Evolutionary conservation across 2,113 vertebrate genomes (phyloP), one percentile per base, ranked within the genome.

Genomic region (Butorides virescens): DNA sequence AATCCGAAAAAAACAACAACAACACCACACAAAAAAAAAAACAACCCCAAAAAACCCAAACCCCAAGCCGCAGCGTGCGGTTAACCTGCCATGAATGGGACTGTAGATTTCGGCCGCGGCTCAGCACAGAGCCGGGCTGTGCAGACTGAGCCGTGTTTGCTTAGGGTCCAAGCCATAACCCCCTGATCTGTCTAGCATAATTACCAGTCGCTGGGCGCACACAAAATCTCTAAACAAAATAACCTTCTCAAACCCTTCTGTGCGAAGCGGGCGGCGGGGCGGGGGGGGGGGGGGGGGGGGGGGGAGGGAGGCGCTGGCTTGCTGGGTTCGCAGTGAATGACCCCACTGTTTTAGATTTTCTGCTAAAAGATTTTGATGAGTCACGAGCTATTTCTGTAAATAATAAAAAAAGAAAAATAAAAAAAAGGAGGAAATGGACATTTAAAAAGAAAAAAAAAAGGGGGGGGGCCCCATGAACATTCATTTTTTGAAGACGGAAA

Each of bases 321-420:
- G 9, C 66, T 15, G 95, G 79, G 79, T 42, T 85, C 3, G 53
- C 91, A 59, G 76, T 97, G 92, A 97, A 97, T 97, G 94, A 96
- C 96, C 93, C 94, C 95, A 94, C 17, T 97, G 97, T 97, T 97
- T 53, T 2, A 65, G 44, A 32, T 68, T 89, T 70, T 71, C 94
- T 85, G 92, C 77, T 67, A 29, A 86, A 77, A 61, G 88, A 77
- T 95, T 94, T 44, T 78, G 96, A 96, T 97, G 96, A 97, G 93
- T 96, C 96, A 97, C 37, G 23, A 66, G 90, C 90, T 97, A 95
- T 97, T 97, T 97, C 90, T 90, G 90, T 96, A 90, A 94, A 97
- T 93, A 94, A 85, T 87, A 23, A 26, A 50, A 49, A n/a, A 56
- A 55, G n/a, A n/a, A n/a, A n/a, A n/a, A n/a, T n/a, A 62, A 15